Conservation (phyloP, 2,888 invertebrate genomes). For the Onthophagus sagittarius region DNA sequence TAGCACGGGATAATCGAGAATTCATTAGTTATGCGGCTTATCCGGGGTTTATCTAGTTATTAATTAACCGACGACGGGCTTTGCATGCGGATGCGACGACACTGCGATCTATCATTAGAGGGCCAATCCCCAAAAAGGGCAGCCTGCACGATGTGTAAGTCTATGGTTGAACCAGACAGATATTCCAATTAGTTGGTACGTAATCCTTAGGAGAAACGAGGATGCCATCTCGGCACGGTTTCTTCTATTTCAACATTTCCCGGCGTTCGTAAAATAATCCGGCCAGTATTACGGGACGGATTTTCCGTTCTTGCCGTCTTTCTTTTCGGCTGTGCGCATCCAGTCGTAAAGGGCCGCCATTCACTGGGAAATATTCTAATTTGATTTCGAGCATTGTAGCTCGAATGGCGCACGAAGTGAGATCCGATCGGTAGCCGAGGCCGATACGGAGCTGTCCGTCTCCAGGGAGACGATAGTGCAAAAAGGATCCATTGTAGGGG, state of each 20-base stretch:
- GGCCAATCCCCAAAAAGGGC: background rate
- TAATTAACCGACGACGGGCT: slow-evolving; percentile 7
- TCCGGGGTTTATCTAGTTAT: slow-evolving; percentile 10
- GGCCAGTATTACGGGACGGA: background rate
- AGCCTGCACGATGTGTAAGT: background rate
- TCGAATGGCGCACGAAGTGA: background rate
- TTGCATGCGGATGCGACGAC: slow-evolving; percentile 3
- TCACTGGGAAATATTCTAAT: slow-evolving; percentile 9
- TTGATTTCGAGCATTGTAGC: slow-evolving; percentile 7
- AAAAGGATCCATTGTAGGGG: background rate
- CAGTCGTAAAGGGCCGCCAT: background rate
- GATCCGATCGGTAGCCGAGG: background rate
- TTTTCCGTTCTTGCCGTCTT: background rate
- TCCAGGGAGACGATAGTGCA: background rate
- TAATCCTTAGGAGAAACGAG: background rate
- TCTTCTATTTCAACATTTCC: background rate
- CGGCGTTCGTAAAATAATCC: background rate
- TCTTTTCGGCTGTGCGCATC: background rate
- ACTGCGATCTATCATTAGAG: background rate
- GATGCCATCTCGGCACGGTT: background rate
- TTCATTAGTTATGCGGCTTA: background rate
- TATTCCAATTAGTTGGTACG: background rate
- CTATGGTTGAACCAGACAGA: background rate
- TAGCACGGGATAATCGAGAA: background rate
- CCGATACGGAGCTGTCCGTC: background rate